Conservation (phyloP, 2,797 vertebrate genomes). For the Siniperca undulata region DNA sequence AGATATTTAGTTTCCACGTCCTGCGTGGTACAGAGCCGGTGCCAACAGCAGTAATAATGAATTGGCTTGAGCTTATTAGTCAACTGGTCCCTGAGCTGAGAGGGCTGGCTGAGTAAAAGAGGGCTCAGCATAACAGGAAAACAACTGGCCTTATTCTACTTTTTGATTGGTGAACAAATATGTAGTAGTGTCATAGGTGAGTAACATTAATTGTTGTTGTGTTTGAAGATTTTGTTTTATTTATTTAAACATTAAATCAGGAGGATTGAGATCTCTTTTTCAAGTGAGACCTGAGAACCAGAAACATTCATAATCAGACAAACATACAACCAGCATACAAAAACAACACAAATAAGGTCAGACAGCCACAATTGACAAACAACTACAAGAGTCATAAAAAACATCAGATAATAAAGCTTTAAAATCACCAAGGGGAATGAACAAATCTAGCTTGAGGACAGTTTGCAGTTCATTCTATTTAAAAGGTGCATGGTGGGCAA, state of each 20-base stretch:
- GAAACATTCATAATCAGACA: too few species aligned
- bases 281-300: too few species aligned
- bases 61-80: slow-evolving; percentile 63
- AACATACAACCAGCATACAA: too few species aligned
- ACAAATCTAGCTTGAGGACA: too few species aligned
- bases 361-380: too few species aligned
- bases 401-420: too few species aligned
- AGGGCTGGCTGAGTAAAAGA: slow-evolving; percentile 55
- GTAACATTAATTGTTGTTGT: background rate
- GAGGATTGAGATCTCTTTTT: too few species aligned
- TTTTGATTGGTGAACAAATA: background rate
- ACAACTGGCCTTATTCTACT: background rate
- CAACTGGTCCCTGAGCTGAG: slow-evolving; percentile 51
- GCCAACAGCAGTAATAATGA: slow-evolving; percentile 66
- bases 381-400: too few species aligned
- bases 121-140: background rate
- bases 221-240: background rate
- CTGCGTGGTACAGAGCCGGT: slow-evolving; percentile 34
- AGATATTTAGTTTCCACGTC: slow-evolving; percentile 72
- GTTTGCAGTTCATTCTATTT: too few species aligned
- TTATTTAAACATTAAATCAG: background rate
- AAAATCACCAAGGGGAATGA: too few species aligned
- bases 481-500: too few species aligned
- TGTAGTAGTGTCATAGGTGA: background rate
- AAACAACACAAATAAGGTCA: too few species aligned